Percentiles rank a stretch among this genome's conserved stretches.
phyloP scores from a whole-genome alignment of 2,888 invertebrate genomes.

The Tethea ocularis region DNA sequence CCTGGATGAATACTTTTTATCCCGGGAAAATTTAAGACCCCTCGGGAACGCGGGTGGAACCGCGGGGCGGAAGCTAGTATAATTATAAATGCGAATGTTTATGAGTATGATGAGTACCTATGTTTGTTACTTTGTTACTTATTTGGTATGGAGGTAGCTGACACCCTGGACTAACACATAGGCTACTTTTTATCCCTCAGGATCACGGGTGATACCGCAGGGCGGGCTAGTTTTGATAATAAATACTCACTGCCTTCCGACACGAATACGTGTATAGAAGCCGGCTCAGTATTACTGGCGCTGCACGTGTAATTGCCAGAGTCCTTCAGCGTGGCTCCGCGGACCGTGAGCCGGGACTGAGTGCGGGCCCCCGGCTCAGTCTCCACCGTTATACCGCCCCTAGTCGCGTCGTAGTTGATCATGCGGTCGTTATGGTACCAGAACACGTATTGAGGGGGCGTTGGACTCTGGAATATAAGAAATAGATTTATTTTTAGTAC shows the following conservation, averaged over 20 bases:
- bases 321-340: constrained; percentile 93
- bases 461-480: constrained; percentile 88
- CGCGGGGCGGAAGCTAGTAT: too few relatives aligned
- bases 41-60: too few relatives aligned
- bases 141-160: too few relatives aligned
- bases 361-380: constrained; percentile 94
- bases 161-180: too few relatives aligned
- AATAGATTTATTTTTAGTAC: background rate
- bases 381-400: constrained; percentile 92
- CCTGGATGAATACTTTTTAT: too few relatives aligned
- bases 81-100: too few relatives aligned
- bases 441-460: constrained; percentile 96
- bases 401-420: constrained; percentile 95
- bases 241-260: constrained; percentile 90
- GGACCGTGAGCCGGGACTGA: constrained; percentile 93
- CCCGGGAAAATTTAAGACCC: too few relatives aligned
- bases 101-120: too few relatives aligned
- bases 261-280: constrained; percentile 94
- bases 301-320: constrained; percentile 96
- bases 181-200: too few relatives aligned
- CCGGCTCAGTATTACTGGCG: constrained; percentile 94
- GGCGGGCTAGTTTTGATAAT: too few relatives aligned
- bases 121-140: too few relatives aligned
- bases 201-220: too few relatives aligned
- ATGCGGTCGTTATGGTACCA: constrained; percentile 98